Percentiles rank a stretch among this genome's conserved stretches.
Conservation (phyloP, 1,140 invertebrate species). For the Ladona fulva region DNA sequence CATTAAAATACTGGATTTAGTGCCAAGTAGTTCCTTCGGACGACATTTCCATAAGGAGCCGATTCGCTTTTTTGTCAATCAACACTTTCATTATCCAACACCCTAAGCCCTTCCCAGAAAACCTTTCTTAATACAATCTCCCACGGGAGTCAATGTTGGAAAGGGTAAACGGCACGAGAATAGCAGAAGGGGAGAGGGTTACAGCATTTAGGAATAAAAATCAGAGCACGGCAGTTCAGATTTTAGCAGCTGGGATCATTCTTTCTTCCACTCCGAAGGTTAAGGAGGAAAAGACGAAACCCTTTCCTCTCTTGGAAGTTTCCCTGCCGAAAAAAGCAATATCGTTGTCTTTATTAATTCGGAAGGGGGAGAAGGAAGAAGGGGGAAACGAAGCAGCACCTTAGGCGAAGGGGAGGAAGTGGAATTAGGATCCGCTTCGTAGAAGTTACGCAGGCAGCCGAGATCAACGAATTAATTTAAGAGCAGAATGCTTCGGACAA, state of each 20-base stretch:
- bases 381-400: neutral
- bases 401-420: neutral
- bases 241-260: neutral
- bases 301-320: neutral
- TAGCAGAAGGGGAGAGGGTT: neutral
- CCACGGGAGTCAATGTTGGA: no score
- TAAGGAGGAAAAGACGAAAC: neutral
- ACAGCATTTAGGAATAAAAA: neutral
- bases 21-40: neutral
- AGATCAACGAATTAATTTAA: constrained; percentile 3
- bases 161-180: neutral
- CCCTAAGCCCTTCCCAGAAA: neutral
- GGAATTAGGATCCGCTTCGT: neutral
- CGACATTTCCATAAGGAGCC: neutral
- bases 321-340: neutral
- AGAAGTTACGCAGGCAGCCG: neutral
- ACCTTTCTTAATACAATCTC: no score
- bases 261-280: neutral
- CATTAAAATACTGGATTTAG: neutral
- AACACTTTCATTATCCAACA: neutral
- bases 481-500: neutral
- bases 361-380: neutral
- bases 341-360: constrained; percentile 10
- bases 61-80: neutral
- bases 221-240: neutral